Conservation (phyloP, 2,797 vertebrate genomes). For the Naso thynnoides region DNA sequence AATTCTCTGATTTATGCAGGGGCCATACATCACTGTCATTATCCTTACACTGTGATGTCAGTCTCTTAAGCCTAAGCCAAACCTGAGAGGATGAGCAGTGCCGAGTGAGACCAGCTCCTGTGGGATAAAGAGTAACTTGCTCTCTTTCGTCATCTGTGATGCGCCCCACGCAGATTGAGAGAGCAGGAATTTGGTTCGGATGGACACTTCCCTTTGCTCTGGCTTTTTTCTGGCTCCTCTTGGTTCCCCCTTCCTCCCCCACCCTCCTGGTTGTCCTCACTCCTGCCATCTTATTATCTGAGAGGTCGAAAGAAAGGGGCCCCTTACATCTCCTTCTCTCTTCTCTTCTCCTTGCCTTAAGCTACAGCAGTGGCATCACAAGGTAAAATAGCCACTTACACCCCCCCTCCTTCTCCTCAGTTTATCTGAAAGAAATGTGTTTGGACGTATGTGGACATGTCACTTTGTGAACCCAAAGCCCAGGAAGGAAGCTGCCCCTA, state of each 20-base stretch:
- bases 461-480: constrained; percentile 54
- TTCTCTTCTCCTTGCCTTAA: constrained; percentile 35
- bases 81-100: constrained; percentile 48
- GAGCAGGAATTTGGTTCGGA: constrained; percentile 34
- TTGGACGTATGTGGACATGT: constrained; percentile 58
- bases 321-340: constrained; percentile 32
- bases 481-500: constrained; percentile 73
- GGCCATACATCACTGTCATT: constrained; percentile 39
- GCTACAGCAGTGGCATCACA: constrained; percentile 42
- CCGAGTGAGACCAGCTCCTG: constrained; percentile 44
- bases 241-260: constrained; percentile 3
- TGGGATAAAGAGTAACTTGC: constrained; percentile 29
- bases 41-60: constrained; percentile 36
- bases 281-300: constrained; percentile 59
- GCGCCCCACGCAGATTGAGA: constrained; percentile 18
- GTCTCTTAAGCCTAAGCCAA: constrained; percentile 44
- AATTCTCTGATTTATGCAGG: constrained; percentile 7
- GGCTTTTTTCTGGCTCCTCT: constrained; percentile 27
- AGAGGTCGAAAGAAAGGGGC: constrained; percentile 48
- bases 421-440: constrained; percentile 67
- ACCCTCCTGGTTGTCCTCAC: constrained; percentile 9
- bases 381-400: constrained; percentile 20
- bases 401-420: constrained; percentile 1
- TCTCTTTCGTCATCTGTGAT: constrained; percentile 41
- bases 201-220: constrained; percentile 15